Evolutionary conservation across 2,113 vertebrate genomes (phyloP).

Genomic region (Mellivora capensis): DNA sequence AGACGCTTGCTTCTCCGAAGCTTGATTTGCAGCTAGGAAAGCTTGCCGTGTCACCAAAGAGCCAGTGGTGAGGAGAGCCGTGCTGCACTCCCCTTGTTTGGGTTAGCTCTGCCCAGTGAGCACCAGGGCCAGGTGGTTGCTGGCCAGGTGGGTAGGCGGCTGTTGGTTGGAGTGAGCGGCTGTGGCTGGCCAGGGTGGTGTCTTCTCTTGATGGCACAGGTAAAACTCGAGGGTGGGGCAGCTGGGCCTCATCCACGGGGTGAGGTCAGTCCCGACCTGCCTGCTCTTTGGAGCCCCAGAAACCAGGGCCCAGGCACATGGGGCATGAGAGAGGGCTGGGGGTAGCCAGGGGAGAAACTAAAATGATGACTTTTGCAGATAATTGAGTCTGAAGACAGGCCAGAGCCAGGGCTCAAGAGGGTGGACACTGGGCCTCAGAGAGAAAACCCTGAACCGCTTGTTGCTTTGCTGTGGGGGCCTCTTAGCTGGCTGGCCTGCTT

Average conservation of each 20-base stretch:
- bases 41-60: rapidly evolving
- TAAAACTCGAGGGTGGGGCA: neutral
- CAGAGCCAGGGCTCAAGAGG: no score
- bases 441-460: rapidly evolving
- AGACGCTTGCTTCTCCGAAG: rapidly evolving
- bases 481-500: neutral
- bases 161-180: neutral
- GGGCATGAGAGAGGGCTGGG: neutral
- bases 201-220: neutral
- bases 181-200: neutral
- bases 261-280: neutral
- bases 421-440: neutral
- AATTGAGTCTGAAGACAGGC: neutral
- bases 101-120: neutral
- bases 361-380: no score
- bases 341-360: neutral
- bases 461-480: rapidly evolving
- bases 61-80: neutral
- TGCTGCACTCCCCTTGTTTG: neutral
- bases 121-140: neutral
- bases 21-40: neutral
- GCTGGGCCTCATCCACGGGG: neutral
- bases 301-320: neutral
- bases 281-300: neutral
- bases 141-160: neutral